Base-by-base conservation (phyloP, 2,888 invertebrate species). In the Paralinhomoeus sp. region DNA sequence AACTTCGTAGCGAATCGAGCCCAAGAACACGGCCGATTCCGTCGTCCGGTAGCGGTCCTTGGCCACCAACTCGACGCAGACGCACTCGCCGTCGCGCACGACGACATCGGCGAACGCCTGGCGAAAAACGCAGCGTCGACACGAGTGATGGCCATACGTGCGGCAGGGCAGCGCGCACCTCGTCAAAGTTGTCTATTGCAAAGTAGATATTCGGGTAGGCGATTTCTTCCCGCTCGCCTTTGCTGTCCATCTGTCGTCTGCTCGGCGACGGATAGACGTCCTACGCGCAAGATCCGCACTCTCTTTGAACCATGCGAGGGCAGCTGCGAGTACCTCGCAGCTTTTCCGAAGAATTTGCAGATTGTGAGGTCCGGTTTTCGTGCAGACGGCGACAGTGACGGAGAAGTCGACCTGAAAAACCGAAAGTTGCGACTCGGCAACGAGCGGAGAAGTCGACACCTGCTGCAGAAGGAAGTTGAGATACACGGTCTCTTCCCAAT, bases 401-500 rank as follows among this genome's bases (percentile, higher is more conserved):
- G 82, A 87, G 68, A 93, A 97, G 66, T 93, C 87, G 68, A 97
- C 83, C 68, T 71, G 57, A 49, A 59, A 57, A 45, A 39, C 44
- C 50, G 45, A 49, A 45, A 37, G 40, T 37, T n/a, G 12, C 24
- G 9, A n/a, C 9, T 20, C 7, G 20, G 17, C 12, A 3, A 43
- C 9, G n/a, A 33, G 24, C 24, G 5, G 5, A 41, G 12, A 44
- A 7, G n/a, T n/a, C 9, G 18, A 35, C 9, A 71, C 69, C 72
- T 93, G 91, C 68, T 97, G 93, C 63, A 97, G 80, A 57, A 93
- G 71, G 35, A 93, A 74, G 71, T 93, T 93, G 53, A 93, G 73
- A 69, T 91, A 93, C 51, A 93, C 87, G 46, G 91, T 93, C 71
- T 97, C 93, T 68, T 93, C 91, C 93, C 93, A 97, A 68, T 93